Conservation (phyloP, 1,140 invertebrate species). For the Drosophila varians region DNA sequence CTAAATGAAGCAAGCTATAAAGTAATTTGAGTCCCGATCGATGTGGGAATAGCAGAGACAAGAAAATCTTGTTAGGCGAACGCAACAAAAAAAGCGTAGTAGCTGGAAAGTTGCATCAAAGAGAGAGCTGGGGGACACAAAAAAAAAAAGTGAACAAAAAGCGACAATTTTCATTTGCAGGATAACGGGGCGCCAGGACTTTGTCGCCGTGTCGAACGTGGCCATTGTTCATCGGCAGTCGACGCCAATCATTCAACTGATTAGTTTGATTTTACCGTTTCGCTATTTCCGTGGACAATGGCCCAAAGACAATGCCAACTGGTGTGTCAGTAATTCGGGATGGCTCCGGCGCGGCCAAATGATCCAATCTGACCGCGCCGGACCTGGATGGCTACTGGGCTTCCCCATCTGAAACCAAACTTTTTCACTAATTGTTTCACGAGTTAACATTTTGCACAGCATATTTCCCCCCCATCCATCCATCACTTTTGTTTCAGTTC, state of each 20-base stretch:
- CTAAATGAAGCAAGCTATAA: conserved; percentile 74
- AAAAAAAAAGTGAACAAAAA: not conserved
- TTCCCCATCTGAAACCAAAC: conserved; percentile 15
- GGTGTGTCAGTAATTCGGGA: conserved; percentile 69
- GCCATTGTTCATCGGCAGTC: conserved; percentile 58
- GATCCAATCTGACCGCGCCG: conserved; percentile 28
- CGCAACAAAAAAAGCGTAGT: conserved; percentile 18
- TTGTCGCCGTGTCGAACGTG: conserved; percentile 12
- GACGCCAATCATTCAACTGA: conserved; percentile 79
- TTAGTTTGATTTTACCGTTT: conserved; percentile 74
- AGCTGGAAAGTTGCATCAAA: conserved; percentile 49
- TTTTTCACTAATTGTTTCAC: conserved; percentile 54
- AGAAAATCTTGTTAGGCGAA: conserved; percentile 58
- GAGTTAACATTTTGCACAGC: conserved; percentile 50
- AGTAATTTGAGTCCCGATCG: conserved; percentile 65
- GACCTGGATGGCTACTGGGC: no score
- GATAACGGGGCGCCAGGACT: not conserved
- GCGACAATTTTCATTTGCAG: conserved; percentile 62
- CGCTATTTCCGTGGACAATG: conserved; percentile 72
- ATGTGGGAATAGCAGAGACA: conserved; percentile 19
- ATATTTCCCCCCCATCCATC: conserved; percentile 24
- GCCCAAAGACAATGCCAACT: conserved; percentile 52
- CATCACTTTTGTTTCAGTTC: not conserved
- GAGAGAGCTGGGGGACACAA: not conserved
- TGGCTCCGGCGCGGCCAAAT: conserved; percentile 6